A percentile compares a stretch with the other conserved stretches of the same genome.
Conservation (phyloP, 92 coral and sea anemone species). For the Metridium senile region DNA sequence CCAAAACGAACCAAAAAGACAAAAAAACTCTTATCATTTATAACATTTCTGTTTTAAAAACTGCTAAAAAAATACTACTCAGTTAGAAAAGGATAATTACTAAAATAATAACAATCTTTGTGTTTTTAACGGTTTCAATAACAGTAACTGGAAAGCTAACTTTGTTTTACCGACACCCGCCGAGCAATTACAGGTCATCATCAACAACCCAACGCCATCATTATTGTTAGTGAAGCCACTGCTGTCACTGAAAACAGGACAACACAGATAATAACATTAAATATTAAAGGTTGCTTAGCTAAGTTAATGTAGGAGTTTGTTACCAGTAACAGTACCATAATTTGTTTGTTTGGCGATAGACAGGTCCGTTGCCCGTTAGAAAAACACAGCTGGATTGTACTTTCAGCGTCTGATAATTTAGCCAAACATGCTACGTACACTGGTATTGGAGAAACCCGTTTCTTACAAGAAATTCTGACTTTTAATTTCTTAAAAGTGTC, state of each 20-base stretch:
- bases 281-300: conserved; percentile 9
- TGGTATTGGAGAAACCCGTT: no score
- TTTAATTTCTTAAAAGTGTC: no score
- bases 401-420: no score
- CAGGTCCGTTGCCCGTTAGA: neutral
- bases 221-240: no score
- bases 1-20: no score
- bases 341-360: neutral
- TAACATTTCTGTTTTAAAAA: no score
- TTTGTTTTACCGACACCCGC: neutral
- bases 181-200: neutral
- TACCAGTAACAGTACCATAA: neutral
- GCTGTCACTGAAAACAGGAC: neutral
- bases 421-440: no score
- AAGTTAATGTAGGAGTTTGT: neutral
- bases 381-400: conserved; percentile 18
- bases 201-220: no score
- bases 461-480: no score
- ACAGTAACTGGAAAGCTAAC: neutral
- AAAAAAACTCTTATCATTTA: no score
- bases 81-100: neutral
- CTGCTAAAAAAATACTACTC: no score
- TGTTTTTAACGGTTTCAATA: neutral
- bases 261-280: neutral
- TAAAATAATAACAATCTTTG: neutral